phyloP scores from a whole-genome alignment of 2,113 vertebrate genomes.

The Chlorodrepanis virens region DNA sequence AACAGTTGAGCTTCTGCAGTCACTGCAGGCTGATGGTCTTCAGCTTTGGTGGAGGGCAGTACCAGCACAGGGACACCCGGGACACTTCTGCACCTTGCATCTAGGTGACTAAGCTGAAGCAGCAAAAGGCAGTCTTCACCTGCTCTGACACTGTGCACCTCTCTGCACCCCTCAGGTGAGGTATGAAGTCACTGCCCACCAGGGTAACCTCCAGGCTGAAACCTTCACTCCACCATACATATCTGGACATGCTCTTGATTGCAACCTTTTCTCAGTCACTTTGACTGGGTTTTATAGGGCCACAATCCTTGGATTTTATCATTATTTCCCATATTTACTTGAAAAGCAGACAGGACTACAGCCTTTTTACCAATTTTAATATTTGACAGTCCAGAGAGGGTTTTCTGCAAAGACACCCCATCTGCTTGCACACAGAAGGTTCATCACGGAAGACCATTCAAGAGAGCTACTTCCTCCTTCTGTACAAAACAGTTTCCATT shows the following conservation, averaged over 20 bases:
- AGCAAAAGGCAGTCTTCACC: background rate
- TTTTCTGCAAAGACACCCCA: background rate
- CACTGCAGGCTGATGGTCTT: background rate
- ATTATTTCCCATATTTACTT: background rate
- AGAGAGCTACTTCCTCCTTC: background rate
- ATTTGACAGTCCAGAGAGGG: background rate
- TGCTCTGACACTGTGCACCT: accelerated
- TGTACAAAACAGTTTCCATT: background rate
- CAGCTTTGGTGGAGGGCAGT: background rate
- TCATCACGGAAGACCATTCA: accelerated
- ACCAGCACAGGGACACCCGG: accelerated
- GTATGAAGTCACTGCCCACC: accelerated
- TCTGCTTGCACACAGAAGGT: background rate
- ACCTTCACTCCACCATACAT: background rate
- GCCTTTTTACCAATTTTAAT: background rate
- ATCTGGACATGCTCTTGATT: background rate
- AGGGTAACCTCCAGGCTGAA: background rate
- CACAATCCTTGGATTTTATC: background rate
- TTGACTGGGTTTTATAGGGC: background rate
- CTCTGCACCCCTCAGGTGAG: background rate
- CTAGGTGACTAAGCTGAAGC: background rate
- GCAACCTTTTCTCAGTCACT: background rate
- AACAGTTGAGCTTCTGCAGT: accelerated
- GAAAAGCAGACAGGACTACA: background rate
- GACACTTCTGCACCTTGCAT: background rate